Evolutionary conservation across 2,113 vertebrate genomes (phyloP).

Genomic region (Corythoichthys intestinalis): DNA sequence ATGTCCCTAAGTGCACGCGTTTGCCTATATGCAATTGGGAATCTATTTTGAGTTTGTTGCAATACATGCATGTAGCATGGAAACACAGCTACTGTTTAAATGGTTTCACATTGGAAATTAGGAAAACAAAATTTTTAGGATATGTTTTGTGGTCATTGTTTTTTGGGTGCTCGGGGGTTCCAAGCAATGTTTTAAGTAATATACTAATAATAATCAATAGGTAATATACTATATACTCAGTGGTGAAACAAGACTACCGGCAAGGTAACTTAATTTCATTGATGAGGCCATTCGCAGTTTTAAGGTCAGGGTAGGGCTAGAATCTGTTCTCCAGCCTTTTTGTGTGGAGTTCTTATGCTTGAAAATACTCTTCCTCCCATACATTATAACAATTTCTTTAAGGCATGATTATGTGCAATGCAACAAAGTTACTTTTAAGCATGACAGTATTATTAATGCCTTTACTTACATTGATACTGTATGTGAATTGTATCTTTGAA

Average conservation of each 20-base stretch:
- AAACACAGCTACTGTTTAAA: conserved; percentile 1
- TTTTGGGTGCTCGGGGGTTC: too few species aligned
- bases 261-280: too few species aligned
- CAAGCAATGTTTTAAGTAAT: too few species aligned
- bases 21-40: conserved; percentile 14
- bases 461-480: not conserved
- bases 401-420: not conserved
- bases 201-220: too few species aligned
- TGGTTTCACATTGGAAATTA: not conserved
- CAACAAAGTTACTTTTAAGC: not conserved
- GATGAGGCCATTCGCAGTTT: too few species aligned
- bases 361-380: not conserved
- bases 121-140: not conserved
- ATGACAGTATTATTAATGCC: not conserved
- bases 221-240: too few species aligned
- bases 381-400: not conserved
- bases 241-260: too few species aligned
- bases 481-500: not conserved
- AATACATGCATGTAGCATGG: conserved; percentile 61
- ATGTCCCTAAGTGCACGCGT: conserved; percentile 41
- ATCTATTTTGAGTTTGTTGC: conserved; percentile 4
- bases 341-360: not conserved
- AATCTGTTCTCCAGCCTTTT: too few species aligned
- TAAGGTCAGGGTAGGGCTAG: too few species aligned
- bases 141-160: not conserved